phyloP scores from a whole-genome alignment of 2,888 invertebrate genomes.

The Polydesmus complanatus region DNA sequence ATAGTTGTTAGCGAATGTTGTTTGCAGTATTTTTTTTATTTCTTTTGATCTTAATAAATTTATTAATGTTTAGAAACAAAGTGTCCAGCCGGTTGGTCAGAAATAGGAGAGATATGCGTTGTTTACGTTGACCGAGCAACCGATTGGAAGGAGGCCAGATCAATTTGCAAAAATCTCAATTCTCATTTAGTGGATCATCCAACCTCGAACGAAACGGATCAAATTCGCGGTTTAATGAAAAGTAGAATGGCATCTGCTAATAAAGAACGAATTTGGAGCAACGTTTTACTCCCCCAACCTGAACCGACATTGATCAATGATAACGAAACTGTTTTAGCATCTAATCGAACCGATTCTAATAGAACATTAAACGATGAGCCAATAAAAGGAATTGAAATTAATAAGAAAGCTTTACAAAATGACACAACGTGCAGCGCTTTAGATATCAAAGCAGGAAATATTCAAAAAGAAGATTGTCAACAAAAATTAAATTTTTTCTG shows the following conservation, averaged over 20 bases:
- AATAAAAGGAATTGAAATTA: not conserved
- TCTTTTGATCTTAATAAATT: too few relatives aligned
- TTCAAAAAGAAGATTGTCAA: not conserved
- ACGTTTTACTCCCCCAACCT: not conserved
- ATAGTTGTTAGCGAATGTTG: too few relatives aligned
- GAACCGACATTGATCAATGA: not conserved
- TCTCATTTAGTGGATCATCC: not conserved
- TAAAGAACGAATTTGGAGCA: not conserved
- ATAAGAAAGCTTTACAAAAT: not conserved
- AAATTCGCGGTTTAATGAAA: too few relatives aligned
- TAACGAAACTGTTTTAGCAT: not conserved
- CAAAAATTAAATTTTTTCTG: slow-evolving; percentile 8
- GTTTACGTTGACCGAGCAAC: slow-evolving; percentile 6
- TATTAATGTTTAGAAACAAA: not conserved
- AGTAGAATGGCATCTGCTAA: not conserved
- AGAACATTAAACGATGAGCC: not conserved
- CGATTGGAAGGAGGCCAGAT: slow-evolving; percentile 5
- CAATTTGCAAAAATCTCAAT: slow-evolving; percentile 8
- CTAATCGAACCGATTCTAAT: not conserved
- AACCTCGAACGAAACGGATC: too few relatives aligned
- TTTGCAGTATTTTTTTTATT: too few relatives aligned
- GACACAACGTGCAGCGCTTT: not conserved
- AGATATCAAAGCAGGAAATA: not conserved
- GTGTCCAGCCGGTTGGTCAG: slow-evolving; percentile 9
- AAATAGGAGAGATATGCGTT: not conserved